phyloP scores from a whole-genome alignment of 2,797 vertebrate species.

The Telmatherina bonti region DNA sequence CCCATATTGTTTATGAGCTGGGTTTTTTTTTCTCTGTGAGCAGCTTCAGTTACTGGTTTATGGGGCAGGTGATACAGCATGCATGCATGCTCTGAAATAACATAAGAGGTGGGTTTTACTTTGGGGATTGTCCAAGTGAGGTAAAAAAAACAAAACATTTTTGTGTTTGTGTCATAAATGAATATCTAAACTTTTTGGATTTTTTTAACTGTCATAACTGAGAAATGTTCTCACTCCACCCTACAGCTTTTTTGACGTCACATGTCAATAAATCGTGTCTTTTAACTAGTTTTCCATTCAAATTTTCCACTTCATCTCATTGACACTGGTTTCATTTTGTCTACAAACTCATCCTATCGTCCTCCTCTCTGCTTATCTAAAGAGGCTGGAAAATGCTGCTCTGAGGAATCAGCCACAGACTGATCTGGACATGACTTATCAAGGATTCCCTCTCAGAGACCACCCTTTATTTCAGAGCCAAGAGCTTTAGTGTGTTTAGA shows the following conservation, averaged over 20 bases:
- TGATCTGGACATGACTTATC: slow-evolving; percentile 49
- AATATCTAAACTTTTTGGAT: slow-evolving; percentile 1
- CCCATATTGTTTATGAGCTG: slow-evolving; percentile 57
- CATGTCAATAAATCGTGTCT: slow-evolving; percentile 22
- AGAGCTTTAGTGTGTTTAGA: slow-evolving; percentile 26
- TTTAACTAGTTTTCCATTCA: slow-evolving; percentile 22
- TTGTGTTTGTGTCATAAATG: slow-evolving; percentile 14
- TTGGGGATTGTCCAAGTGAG: slow-evolving; percentile 4
- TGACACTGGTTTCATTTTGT: slow-evolving; percentile 10
- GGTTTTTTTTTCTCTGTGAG: slow-evolving; percentile 54
- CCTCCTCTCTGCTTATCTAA: slow-evolving; percentile 49
- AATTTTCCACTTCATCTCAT: slow-evolving; percentile 31
- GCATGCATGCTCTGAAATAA: slow-evolving; percentile 17
- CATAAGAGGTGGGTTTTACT: slow-evolving; percentile 19
- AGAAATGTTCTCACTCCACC: slow-evolving; percentile 41
- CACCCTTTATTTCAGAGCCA: slow-evolving; percentile 43
- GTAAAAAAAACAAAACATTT: neutral
- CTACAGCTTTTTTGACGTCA: slow-evolving; percentile 15
- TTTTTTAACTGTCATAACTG: slow-evolving; percentile 12
- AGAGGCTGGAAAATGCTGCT: slow-evolving; percentile 51
- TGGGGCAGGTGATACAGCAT: slow-evolving; percentile 45
- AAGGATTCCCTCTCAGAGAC: slow-evolving; percentile 17
- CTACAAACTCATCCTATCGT: slow-evolving; percentile 24
- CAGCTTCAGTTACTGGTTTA: slow-evolving; percentile 54
- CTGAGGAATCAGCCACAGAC: slow-evolving; percentile 29